phyloP scores from a whole-genome alignment of 2,113 vertebrate species.

The Stigmatopora argus region DNA sequence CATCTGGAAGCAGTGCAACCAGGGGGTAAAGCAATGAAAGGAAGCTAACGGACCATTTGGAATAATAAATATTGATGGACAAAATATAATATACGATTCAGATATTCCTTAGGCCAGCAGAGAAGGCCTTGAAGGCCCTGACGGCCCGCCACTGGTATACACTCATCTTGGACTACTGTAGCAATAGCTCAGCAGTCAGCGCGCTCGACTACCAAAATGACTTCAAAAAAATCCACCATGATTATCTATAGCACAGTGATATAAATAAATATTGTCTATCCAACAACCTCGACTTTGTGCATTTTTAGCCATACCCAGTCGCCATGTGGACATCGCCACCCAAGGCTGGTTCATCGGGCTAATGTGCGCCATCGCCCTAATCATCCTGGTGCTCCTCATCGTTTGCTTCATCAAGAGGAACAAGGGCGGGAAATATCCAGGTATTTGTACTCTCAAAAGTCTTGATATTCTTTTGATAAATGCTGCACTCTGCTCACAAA shows the following conservation, averaged over 20 bases:
- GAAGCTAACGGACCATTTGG: too few relatives aligned
- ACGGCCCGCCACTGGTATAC: too few relatives aligned
- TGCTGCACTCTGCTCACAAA: too few relatives aligned
- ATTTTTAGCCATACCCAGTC: conserved; percentile 80
- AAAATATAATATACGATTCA: too few relatives aligned
- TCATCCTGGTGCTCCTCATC: conserved; percentile 92
- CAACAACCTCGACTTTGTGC: neutral
- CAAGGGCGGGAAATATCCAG: conserved; percentile 98
- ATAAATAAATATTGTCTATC: neutral
- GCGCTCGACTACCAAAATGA: neutral
- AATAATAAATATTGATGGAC: too few relatives aligned
- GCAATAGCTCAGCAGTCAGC: neutral
- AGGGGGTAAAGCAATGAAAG: too few relatives aligned
- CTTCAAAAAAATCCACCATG: too few relatives aligned
- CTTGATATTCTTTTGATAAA: too few relatives aligned
- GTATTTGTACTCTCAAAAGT: conserved; percentile 55
- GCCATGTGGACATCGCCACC: conserved; percentile 92
- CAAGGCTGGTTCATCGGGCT: conserved; percentile 98
- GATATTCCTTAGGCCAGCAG: too few relatives aligned
- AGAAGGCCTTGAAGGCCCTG: too few relatives aligned
- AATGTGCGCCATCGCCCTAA: conserved; percentile 95
- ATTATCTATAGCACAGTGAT: too few relatives aligned
- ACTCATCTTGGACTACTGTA: neutral
- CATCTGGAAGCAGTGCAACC: too few relatives aligned
- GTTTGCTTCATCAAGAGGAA: conserved; percentile 98